Conservation (phyloP, 1,140 invertebrate genomes). For the Agrilus planipennis region DNA sequence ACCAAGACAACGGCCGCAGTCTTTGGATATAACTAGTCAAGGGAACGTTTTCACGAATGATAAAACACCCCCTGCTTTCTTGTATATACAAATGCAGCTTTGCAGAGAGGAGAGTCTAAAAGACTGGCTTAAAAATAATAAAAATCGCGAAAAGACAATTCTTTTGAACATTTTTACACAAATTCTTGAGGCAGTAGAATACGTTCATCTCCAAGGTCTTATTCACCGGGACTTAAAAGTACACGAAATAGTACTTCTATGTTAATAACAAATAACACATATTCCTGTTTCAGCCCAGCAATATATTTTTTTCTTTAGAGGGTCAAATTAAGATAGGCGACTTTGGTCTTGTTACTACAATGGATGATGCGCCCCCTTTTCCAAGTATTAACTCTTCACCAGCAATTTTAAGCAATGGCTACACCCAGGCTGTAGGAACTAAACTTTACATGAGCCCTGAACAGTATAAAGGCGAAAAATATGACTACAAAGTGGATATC, state of each 20-base stretch:
- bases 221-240: conserved; percentile 94
- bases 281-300: conserved; percentile 63
- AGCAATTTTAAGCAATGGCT: too few species aligned
- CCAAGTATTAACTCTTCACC: too few species aligned
- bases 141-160: conserved; percentile 34
- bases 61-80: conserved; percentile 42
- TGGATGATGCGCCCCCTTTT: too few species aligned
- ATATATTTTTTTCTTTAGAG: conserved; percentile 89
- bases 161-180: conserved; percentile 78
- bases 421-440: conserved; percentile 50
- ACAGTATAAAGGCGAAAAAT: conserved; percentile 63
- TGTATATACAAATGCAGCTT: conserved; percentile 97
- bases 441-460: conserved; percentile 96
- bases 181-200: conserved; percentile 88
- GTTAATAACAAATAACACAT: not conserved
- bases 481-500: conserved; percentile 94
- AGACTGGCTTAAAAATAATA: conserved; percentile 69
- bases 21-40: too few species aligned
- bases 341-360: conserved; percentile 88
- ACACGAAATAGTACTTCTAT: conserved; percentile 11
- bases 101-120: conserved; percentile 79
- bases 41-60: not conserved
- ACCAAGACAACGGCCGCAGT: too few species aligned
- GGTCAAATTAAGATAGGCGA: conserved; percentile 90
- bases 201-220: conserved; percentile 81